Conservation (phyloP, 2,888 invertebrate species). For the Epinotia ramella region DNA sequence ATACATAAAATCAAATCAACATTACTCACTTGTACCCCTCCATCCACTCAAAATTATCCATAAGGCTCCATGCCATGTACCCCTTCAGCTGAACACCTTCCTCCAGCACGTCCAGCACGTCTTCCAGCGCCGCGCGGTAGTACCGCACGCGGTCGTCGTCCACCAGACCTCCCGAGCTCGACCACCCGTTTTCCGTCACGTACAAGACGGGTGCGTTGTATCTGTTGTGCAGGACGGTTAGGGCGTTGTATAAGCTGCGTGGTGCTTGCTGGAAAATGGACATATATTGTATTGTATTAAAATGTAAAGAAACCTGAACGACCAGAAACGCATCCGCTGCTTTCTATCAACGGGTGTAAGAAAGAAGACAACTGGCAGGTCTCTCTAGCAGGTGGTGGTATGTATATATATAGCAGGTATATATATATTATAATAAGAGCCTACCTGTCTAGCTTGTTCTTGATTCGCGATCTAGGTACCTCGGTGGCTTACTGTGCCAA, state of each 20-base stretch:
- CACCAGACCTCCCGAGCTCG: slow-evolving; percentile 60
- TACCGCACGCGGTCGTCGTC: slow-evolving; percentile 80
- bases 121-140: slow-evolving; percentile 74
- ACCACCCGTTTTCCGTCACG: slow-evolving; percentile 87
- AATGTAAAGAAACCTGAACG: too few species aligned
- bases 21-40: slow-evolving; percentile 77
- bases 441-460: too few species aligned
- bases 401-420: too few species aligned
- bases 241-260: slow-evolving; percentile 83
- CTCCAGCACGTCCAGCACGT: slow-evolving; percentile 72
- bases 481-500: too few species aligned
- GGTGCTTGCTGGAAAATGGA: slow-evolving; percentile 68
- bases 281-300: too few species aligned
- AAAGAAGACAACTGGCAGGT: too few species aligned
- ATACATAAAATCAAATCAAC: background rate
- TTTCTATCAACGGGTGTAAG: too few species aligned
- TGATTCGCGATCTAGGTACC: too few species aligned
- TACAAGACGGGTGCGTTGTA: slow-evolving; percentile 83
- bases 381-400: too few species aligned
- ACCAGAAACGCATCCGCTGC: too few species aligned
- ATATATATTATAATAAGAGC: too few species aligned
- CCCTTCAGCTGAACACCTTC: slow-evolving; percentile 79
- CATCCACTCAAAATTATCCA: slow-evolving; percentile 88
- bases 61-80: slow-evolving; percentile 86
- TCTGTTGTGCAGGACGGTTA: slow-evolving; percentile 77